Evolutionary conservation across 2,797 vertebrate species (phyloP).

Genomic region (Eulemur mongoz): DNA sequence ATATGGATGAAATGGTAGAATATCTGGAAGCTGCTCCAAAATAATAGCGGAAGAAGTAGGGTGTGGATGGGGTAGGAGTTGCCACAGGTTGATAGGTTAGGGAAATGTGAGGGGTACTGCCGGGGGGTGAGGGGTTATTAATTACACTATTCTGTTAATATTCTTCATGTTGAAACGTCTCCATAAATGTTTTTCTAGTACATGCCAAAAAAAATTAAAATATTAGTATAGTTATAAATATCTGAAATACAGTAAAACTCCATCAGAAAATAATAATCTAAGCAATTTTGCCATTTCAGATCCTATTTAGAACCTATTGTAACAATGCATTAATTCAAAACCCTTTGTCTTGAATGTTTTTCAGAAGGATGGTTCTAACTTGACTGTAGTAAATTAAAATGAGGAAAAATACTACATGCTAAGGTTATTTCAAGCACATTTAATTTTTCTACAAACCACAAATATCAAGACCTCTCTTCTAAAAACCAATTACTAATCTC

Average conservation of each 20-base stretch:
- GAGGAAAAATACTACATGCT: background rate
- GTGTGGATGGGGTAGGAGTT: background rate
- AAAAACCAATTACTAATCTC: constrained; percentile 33
- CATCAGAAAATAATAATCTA: constrained; percentile 5
- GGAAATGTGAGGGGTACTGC: background rate
- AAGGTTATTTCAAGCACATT: constrained; percentile 41
- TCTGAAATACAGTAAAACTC: background rate
- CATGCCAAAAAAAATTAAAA: background rate
- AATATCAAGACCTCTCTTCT: constrained; percentile 17
- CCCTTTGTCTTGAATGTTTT: background rate
- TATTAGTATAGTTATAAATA: background rate
- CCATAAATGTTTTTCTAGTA: background rate
- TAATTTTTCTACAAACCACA: constrained; percentile 32
- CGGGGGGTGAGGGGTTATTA: background rate
- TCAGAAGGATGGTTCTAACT: background rate
- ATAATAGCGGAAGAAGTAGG: background rate
- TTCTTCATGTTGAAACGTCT: background rate
- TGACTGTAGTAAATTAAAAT: background rate
- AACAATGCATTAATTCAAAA: constrained; percentile 9
- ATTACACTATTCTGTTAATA: background rate
- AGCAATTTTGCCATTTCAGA: constrained; percentile 17
- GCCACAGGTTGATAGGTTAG: background rate
- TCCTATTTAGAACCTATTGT: background rate
- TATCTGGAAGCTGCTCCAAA: background rate
- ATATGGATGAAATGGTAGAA: background rate